Evolutionary conservation across 35 echinoderm and acorn worm genomes (phyloP).

Genomic region (Ophioderma brevispina): DNA sequence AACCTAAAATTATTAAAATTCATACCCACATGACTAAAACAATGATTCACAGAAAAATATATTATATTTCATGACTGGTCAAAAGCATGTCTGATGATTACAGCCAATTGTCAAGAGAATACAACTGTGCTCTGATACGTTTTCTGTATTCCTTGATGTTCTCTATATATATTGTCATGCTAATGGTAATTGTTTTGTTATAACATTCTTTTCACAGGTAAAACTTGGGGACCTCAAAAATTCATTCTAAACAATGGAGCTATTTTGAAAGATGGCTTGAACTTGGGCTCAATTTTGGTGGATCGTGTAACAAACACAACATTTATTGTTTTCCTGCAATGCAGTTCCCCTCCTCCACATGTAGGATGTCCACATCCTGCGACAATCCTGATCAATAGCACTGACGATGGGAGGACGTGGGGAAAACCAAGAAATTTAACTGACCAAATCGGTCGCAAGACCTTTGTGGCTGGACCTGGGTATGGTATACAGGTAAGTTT

Average conservation of each 20-base stretch:
- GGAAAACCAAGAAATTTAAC: slow-evolving; percentile 55
- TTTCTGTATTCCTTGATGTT: not conserved
- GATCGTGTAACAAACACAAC: slow-evolving; percentile 67
- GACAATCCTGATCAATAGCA: slow-evolving; percentile 70
- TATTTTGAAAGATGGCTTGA: slow-evolving; percentile 54
- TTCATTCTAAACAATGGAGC: slow-evolving; percentile 68
- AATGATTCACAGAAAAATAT: not conserved
- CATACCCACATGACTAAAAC: no score
- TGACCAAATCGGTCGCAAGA: slow-evolving; percentile 53
- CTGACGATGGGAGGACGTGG: slow-evolving; percentile 83
- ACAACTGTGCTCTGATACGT: not conserved
- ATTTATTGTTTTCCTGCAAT: slow-evolving; percentile 39
- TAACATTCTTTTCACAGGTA: slow-evolving; percentile 40
- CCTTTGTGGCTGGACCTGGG: slow-evolving; percentile 80
- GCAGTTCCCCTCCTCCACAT: not conserved
- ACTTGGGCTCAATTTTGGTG: slow-evolving; percentile 70
- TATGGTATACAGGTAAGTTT: slow-evolving; percentile 90
- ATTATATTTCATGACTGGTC: not conserved
- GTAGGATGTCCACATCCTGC: slow-evolving; percentile 55
- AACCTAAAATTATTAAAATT: no score
- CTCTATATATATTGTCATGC: not conserved
- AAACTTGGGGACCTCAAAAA: slow-evolving; percentile 55
- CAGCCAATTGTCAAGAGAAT: not conserved
- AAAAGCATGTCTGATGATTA: not conserved
- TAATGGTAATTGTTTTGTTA: not conserved